Percentiles rank a stretch among this genome's conserved stretches.
phyloP scores from a whole-genome alignment of 1,140 invertebrate species.

The Drosophila sp. region DNA sequence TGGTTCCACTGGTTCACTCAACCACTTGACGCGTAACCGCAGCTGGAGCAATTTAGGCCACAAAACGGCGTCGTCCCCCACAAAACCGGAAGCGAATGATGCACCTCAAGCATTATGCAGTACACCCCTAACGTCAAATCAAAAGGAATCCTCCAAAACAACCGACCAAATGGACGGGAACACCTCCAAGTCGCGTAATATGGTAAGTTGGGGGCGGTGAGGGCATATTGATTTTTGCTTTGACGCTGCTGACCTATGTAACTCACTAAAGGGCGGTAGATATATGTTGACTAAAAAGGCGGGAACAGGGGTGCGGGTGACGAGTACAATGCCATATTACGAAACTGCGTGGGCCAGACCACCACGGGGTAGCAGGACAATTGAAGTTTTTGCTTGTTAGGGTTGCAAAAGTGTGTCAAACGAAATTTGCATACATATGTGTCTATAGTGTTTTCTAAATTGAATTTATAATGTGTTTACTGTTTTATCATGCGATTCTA shows the following conservation, averaged over 20 bases:
- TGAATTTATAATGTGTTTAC: too few relatives aligned
- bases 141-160: conserved; percentile 29
- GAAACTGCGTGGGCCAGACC: conserved; percentile 24
- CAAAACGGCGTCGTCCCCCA: conserved; percentile 34
- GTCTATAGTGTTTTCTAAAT: neutral
- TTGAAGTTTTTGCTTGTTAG: conserved; percentile 12
- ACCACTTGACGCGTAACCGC: conserved; percentile 56
- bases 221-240: conserved; percentile 66
- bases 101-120: conserved; percentile 50
- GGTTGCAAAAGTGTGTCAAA: conserved; percentile 15
- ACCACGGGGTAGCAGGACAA: conserved; percentile 2
- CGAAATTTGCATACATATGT: neutral
- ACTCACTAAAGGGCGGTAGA: conserved; percentile 40
- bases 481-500: too few relatives aligned
- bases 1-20: conserved; percentile 25
- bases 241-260: conserved; percentile 67
- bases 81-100: conserved; percentile 29
- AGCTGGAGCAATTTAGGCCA: conserved; percentile 68
- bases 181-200: conserved; percentile 66
- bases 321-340: conserved; percentile 30
- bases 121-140: conserved; percentile 42
- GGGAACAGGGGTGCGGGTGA: neutral
- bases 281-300: neutral
- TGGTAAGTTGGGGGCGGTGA: conserved; percentile 54
- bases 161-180: conserved; percentile 35